Percentiles rank a stretch among this genome's conserved stretches.
These are phyloP conservation scores for Parnassius apollo DNA, from an alignment of 2,888 invertebrate species.

Conservation along the genomic window DNA sequence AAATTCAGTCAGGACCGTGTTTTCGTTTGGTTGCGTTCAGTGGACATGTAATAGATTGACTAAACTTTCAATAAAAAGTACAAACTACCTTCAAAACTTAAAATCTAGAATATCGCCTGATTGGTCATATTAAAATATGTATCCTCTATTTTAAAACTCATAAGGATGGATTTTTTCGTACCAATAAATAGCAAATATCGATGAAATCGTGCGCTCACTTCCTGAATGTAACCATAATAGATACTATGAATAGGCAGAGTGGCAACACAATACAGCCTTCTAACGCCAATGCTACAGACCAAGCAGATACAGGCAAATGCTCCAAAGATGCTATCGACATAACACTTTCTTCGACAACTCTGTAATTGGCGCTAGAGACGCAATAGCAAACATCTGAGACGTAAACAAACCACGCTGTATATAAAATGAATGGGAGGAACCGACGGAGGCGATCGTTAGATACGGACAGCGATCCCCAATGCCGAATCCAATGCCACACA, in stretches of 20 bases:
- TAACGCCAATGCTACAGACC: conserved; percentile 26
- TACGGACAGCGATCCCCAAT: conserved; percentile 66
- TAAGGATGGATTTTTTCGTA: no score
- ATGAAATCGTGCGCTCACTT: conserved; percentile 4
- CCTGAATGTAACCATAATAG: conserved; percentile 19
- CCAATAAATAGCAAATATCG: conserved; percentile 10
- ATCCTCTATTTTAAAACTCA: no score
- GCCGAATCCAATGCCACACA: conserved; percentile 76
- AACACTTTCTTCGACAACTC: conserved; percentile 39
- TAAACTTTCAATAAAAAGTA: no score
- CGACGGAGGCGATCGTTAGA: conserved; percentile 65
- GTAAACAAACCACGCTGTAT: conserved; percentile 48
- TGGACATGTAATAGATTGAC: no score
- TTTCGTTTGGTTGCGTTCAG: no score
- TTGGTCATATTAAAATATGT: no score
- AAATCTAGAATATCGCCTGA: no score
- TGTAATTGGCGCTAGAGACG: conserved; percentile 27
- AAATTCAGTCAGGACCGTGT: no score
- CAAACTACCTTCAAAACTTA: no score
- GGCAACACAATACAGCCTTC: conserved; percentile 24
- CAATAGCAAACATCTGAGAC: conserved; percentile 30
- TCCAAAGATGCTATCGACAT: conserved; percentile 31
- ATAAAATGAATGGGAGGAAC: conserved; percentile 74
- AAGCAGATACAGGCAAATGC: conserved; percentile 26
- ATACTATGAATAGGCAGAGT: conserved; percentile 15